Base-by-base conservation (phyloP, 2,113 vertebrate species). In the Corvus moneduloides region DNA sequence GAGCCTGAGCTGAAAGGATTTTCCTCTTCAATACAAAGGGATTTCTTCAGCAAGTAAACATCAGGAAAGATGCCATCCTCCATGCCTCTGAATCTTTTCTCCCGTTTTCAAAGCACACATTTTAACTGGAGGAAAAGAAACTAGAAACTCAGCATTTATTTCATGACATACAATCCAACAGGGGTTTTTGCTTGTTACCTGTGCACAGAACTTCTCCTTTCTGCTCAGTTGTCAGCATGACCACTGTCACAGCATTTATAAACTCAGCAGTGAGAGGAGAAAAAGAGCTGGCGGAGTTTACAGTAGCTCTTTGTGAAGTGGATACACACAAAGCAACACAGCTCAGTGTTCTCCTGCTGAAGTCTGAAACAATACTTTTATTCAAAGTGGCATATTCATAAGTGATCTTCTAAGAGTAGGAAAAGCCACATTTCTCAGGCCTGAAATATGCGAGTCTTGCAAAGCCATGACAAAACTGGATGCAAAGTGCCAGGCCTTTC, bases 301-400 rank as follows among this genome's bases (percentile, higher is more conserved):
- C 56, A 92, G 89, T 20, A 48, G 80, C 69, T 82, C 79, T 84
- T 84, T 84, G 66, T 88, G 5, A 85, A n/a, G 37, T 15, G 80
- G 69, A 48, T 18, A 46, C 3, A 55, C 19, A 72, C 64, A 46
- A 48, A 54, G 71, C 46, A 78, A 79, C 39, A 46, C 49, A 80
- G 56, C 55, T 81, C 56, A 30, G 39, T 19, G 18, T 54, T 82
- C 49, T 83, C 37, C 67, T 51, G 24, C 59, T 63, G 30, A 77
- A 83, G 43, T 28, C 35, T 14, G 33, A 77, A 90, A 90, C 68
- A 85, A 55, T 33, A 58, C 39, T 63, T 94, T 80, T 56, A 90
- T 91, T 95, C 67, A 77, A 88, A 73, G 37, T 4, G 41, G 4
- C 11, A 30, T 5, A 33, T 28, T 89, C 61, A 6, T 18, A 75